phyloP scores from a whole-genome alignment of 2,113 vertebrate species.

The Alouatta palliata region DNA sequence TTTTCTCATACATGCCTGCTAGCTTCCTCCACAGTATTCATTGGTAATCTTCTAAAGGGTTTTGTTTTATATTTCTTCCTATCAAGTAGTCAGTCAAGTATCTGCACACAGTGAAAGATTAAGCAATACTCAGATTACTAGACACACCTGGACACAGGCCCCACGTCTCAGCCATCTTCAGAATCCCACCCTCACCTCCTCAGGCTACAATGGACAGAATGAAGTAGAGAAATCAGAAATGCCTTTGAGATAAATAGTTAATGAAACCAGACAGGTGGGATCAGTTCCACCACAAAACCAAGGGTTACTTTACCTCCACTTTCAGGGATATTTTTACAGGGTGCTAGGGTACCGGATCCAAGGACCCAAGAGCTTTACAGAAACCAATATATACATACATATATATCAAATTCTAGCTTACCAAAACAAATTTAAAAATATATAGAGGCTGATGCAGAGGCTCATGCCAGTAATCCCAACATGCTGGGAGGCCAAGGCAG shows the following conservation, averaged over 20 bases:
- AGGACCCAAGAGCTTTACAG: background rate
- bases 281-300: background rate
- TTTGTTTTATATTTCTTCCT: background rate
- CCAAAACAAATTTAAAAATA: too few species aligned
- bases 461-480: background rate
- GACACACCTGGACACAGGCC: background rate
- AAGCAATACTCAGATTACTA: conserved; percentile 7
- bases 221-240: background rate
- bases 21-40: background rate
- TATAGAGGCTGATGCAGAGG: background rate
- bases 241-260: background rate
- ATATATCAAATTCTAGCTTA: background rate
- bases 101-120: background rate
- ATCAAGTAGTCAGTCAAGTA: background rate
- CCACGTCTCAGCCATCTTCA: background rate
- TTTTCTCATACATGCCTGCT: background rate
- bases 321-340: background rate
- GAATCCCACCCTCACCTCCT: conserved; percentile 25
- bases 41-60: background rate
- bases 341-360: background rate
- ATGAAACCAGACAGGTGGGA: background rate
- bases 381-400: background rate
- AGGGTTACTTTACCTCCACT: background rate
- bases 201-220: background rate
- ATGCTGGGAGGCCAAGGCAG: background rate